A percentile compares a stretch with the other conserved stretches of the same genome.
Conservation (phyloP, 2,797 vertebrate species). For the Galagoides demidoff region DNA sequence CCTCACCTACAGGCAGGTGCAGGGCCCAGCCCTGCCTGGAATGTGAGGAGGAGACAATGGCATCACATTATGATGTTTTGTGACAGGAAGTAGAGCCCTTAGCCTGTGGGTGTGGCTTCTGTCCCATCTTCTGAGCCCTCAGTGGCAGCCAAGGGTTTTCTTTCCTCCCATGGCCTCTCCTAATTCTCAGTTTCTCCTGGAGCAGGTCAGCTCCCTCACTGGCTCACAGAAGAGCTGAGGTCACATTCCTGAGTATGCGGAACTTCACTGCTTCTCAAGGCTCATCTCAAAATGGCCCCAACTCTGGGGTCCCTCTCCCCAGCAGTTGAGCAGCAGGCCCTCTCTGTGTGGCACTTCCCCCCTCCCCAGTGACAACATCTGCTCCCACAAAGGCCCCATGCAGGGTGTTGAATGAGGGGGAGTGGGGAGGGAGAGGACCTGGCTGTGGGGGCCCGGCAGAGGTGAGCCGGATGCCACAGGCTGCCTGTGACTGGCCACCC, state of each 20-base stretch:
- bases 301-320: neutral
- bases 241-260: neutral
- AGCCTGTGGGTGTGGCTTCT: neutral
- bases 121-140: neutral
- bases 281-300: neutral
- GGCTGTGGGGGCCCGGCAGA: neutral
- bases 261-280: neutral
- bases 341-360: neutral
- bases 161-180: neutral
- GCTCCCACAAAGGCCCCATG: neutral
- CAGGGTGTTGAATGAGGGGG: neutral
- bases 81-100: neutral
- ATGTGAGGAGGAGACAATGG: neutral
- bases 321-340: neutral
- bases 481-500: neutral
- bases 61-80: neutral
- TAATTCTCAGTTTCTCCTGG: neutral
- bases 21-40: neutral
- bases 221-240: neutral
- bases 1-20: neutral
- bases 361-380: neutral
- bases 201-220: neutral
- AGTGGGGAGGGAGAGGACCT: neutral
- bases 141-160: neutral
- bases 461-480: neutral